Base-by-base conservation (phyloP, 2,888 invertebrate species). In the Eutolmus rufibarbis region DNA sequence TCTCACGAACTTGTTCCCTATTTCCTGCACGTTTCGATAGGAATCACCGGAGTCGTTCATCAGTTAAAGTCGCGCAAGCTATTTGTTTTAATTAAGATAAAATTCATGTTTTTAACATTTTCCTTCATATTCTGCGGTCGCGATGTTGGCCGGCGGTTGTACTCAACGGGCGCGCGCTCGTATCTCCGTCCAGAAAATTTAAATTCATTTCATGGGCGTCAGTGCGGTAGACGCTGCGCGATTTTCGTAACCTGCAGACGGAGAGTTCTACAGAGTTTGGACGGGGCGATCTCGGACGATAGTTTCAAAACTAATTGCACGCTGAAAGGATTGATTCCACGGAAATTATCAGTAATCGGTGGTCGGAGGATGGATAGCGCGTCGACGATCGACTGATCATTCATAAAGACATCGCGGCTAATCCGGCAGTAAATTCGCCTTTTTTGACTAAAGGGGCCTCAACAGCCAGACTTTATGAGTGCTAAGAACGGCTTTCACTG, bases 1-100 rank as follows among this genome's bases (percentile, higher is more conserved):
- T 78, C 78, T 78, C 78, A 78, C 78, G 78, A 78, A 78, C 78
- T 46, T 46, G 46, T 43, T 28, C 19, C 40, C 43, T 28, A 46
- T 40, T 46, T 78, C 78, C 78, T 78, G 78, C 78, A 78, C 78
- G 78, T 78, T 78, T 78, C 78, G 78, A 78, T 78, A 78, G 78
- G 40, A 78, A 78, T 78, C 78, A 46, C 46, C n/a, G 19, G 78
- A 43, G 78, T 78, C 78, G 78, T 78, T 78, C 78, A 78, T 78
- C 78, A 78, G 78, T 37, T 78, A 78, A 78, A 78, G 43, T 14
- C 28, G 78, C n/a, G 19, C 34, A 46, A 23, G 43, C 78, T 78
- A 78, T 78, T 78, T 78, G 40, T 78, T 78, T 78, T 78, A 78
- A 78, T 78, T 78, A 78, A 78, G 78, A 78, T 78, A 78, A 78